Evolutionary conservation across 2,888 invertebrate species (phyloP).

Genomic region (Drosophila histrio): DNA sequence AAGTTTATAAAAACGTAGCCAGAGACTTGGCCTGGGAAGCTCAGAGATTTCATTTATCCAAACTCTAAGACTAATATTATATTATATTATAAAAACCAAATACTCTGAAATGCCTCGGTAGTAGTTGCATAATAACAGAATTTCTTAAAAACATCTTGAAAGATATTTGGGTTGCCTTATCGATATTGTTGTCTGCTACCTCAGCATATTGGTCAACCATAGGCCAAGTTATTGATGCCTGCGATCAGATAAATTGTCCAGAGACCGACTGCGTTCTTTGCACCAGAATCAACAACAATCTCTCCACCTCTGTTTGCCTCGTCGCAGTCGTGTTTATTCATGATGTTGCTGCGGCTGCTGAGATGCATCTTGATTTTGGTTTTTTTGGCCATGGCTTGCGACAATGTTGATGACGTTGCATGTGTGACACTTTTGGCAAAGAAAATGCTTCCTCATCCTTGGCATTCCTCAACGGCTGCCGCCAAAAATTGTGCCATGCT

Average conservation of each 20-base stretch:
- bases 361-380: conserved; percentile 57
- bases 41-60: background rate
- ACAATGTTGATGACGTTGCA: conserved; percentile 68
- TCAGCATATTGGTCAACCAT: conserved; percentile 55
- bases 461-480: conserved; percentile 51
- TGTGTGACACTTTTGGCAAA: conserved; percentile 73
- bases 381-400: conserved; percentile 57
- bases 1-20: too few species aligned
- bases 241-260: conserved; percentile 62
- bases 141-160: conserved; percentile 23
- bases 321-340: conserved; percentile 32
- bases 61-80: background rate
- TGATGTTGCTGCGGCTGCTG: conserved; percentile 42
- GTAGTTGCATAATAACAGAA: background rate
- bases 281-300: conserved; percentile 10
- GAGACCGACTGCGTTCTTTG: conserved; percentile 33
- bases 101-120: too few species aligned
- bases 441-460: conserved; percentile 74
- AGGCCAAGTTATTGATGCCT: conserved; percentile 68
- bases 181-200: conserved; percentile 39
- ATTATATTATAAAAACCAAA: too few species aligned
- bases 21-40: too few species aligned
- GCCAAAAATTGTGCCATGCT: conserved; percentile 50
- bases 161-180: conserved; percentile 37
- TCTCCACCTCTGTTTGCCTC: background rate